phyloP scores from a whole-genome alignment of 2,888 invertebrate genomes.

The Hetaerina titia region DNA sequence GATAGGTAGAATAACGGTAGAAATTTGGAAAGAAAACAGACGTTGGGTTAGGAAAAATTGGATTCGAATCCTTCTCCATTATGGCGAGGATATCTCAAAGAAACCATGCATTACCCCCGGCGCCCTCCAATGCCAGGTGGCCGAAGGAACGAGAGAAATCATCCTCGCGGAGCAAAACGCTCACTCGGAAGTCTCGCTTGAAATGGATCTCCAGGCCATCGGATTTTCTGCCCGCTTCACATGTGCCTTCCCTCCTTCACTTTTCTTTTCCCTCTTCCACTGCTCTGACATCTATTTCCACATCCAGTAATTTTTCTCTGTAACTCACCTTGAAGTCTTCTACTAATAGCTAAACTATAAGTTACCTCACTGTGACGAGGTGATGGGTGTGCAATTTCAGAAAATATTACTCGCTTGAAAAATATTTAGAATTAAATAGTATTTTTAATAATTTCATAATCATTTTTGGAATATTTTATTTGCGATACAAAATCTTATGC shows the following conservation, averaged over 20 bases:
- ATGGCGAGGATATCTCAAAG: background rate
- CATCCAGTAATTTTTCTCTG: background rate
- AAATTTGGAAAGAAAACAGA: background rate
- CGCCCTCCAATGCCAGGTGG: background rate
- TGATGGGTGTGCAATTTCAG: too few species aligned
- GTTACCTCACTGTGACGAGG: too few species aligned
- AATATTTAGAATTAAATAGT: too few species aligned
- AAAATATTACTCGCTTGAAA: too few species aligned
- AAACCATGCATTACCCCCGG: slow-evolving; percentile 8
- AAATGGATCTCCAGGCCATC: slow-evolving; percentile 5
- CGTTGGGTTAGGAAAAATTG: slow-evolving; percentile 36
- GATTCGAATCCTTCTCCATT: slow-evolving; percentile 44
- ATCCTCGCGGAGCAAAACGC: background rate
- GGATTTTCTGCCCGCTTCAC: background rate
- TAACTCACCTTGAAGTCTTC: background rate
- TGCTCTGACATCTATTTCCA: background rate
- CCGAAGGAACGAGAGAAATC: background rate
- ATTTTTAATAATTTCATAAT: too few species aligned
- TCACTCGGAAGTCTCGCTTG: background rate
- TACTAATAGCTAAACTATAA: too few species aligned
- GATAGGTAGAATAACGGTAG: background rate
- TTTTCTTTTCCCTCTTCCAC: background rate
- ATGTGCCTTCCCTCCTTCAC: background rate
- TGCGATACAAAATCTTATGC: too few species aligned
- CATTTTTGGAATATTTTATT: too few species aligned